phyloP scores from a whole-genome alignment of 2,113 vertebrate genomes.

The Eretmochelys imbricata region DNA sequence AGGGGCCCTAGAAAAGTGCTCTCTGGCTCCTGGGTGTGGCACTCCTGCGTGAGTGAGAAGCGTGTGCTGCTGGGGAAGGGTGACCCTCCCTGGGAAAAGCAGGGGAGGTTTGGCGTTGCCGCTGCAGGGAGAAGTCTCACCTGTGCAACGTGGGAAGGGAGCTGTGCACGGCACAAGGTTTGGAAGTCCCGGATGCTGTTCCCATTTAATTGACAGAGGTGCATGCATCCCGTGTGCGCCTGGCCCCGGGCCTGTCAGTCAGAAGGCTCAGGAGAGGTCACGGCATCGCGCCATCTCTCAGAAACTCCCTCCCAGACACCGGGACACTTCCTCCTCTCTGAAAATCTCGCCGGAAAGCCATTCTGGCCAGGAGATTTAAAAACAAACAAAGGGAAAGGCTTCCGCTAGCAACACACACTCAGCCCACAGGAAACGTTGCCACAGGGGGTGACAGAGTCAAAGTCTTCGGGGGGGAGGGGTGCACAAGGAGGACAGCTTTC shows the following conservation, averaged over 20 bases:
- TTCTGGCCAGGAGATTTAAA: neutral
- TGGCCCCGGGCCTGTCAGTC: neutral
- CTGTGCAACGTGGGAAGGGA: too few relatives aligned
- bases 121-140: neutral
- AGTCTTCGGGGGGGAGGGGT: neutral
- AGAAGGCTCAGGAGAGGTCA: neutral
- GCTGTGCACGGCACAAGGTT: too few relatives aligned
- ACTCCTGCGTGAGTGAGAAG: neutral
- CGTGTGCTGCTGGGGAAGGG: neutral
- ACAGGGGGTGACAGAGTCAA: neutral
- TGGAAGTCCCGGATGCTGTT: too few relatives aligned
- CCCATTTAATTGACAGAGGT: too few relatives aligned
- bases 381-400: neutral
- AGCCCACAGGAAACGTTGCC: neutral
- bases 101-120: neutral
- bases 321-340: neutral
- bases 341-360: neutral
- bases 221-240: neutral
- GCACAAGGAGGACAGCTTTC: neutral
- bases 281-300: neutral
- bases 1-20: neutral
- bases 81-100: constrained; percentile 19
- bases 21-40: neutral
- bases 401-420: neutral
- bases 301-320: neutral